Evolutionary conservation across 2,797 vertebrate species (phyloP).

Genomic region (Mus caroli): DNA sequence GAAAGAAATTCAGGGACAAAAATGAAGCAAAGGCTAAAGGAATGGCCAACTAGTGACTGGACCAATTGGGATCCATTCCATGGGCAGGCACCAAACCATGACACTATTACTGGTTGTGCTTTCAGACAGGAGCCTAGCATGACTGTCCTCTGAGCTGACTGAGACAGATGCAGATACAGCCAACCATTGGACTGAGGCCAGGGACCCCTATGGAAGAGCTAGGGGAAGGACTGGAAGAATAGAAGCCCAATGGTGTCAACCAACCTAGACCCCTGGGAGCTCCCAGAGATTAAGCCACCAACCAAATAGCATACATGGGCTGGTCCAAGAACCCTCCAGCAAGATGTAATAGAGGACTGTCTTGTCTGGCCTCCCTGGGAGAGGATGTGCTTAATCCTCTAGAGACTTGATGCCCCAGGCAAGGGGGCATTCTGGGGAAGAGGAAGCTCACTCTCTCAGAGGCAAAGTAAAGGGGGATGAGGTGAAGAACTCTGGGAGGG

Average conservation of each 20-base stretch:
- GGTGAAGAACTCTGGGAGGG: not conserved
- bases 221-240: not conserved
- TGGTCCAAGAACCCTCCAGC: too few species aligned
- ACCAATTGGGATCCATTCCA: not conserved
- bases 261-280: not conserved
- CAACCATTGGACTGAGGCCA: not conserved
- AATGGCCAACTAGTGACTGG: not conserved
- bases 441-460: not conserved
- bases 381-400: not conserved
- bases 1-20: not conserved
- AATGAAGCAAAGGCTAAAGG: not conserved
- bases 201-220: not conserved
- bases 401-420: not conserved
- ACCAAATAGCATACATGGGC: not conserved
- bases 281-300: not conserved
- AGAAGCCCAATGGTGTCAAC: not conserved
- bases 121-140: not conserved
- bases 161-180: not conserved
- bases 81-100: not conserved
- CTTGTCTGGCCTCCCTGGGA: not conserved
- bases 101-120: not conserved
- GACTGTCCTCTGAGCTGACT: not conserved
- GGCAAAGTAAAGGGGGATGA: not conserved
- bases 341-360: not conserved
- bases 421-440: not conserved